Base-by-base conservation (phyloP, 2,113 vertebrate genomes). In the Mesocricetus auratus region DNA sequence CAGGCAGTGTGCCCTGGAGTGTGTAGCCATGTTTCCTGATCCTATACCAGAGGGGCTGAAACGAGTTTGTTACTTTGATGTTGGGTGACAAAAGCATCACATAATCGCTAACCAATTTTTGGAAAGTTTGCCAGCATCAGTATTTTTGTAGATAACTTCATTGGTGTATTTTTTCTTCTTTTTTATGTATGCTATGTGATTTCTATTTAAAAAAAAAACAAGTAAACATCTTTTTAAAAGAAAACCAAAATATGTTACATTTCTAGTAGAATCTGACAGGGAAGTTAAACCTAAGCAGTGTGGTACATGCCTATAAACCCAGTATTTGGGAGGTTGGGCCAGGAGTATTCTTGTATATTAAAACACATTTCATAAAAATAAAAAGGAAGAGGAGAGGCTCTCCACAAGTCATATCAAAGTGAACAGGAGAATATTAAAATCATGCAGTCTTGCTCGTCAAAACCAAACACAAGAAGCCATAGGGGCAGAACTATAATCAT, bases 231-330 rank as follows among this genome's bases (percentile, higher is more conserved):
- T 93, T 86, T 74, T 82, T 7, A 66, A 94, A 36, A 66, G 13
- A 79, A 93, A 62, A 31, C 17, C n/a, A 81, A 89, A 83, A 50
- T 42, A 45, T 8, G 12, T 33, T 58, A 22, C 5, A 42, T 89
- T 93, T 93, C 13, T 68, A 56, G 31, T 71, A 95, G 39, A 64
- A 79, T 81, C 64, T 82, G 87, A 42, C 95, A 71, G 17, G 79
- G 36, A 86, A 62, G 21, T 33, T 77, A 71, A 56, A 33, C 9
- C 26, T 60, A 26, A 26, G 16, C 5, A 47, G 11, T 15, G 19
- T 7, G 13, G 45, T 22, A 8, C 62, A 75, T 17, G 31, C 26
- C 71, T 60, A 6, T 89, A 74, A 74, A 42, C 16, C 50, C 29
- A 60, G 9, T 39, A 74, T 71, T 22, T 60, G 26, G 36, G 3